phyloP scores from a whole-genome alignment of 1,140 invertebrate genomes.

The Formica selysi region DNA sequence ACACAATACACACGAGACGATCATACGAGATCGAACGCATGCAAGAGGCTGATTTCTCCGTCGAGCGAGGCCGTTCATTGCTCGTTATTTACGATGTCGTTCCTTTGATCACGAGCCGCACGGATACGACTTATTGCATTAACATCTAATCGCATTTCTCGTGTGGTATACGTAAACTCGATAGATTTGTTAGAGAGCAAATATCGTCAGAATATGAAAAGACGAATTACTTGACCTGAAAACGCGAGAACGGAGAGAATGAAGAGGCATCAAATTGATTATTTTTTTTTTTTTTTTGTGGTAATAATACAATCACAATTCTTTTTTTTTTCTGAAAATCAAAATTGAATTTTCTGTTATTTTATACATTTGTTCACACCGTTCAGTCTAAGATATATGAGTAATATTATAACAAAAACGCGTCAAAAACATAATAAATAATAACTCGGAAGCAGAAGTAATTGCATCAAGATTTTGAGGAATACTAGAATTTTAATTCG shows the following conservation, averaged over 20 bases:
- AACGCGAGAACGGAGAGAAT: not conserved
- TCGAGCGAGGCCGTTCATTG: slow-evolving; percentile 45
- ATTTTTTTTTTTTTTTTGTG: not conserved
- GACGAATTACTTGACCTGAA: not conserved
- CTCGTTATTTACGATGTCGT: not conserved
- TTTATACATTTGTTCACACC: not conserved
- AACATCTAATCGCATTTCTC: not conserved
- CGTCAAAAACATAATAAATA: not conserved
- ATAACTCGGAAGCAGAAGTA: not conserved
- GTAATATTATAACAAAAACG: too few species aligned
- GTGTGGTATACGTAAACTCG: not conserved
- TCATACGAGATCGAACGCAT: slow-evolving; percentile 64
- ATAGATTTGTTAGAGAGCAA: not conserved
- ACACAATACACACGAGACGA: slow-evolving; percentile 68
- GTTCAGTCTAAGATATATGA: not conserved
- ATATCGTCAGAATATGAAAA: not conserved
- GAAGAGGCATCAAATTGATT: not conserved
- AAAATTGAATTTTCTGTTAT: not conserved
- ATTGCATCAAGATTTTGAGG: not conserved
- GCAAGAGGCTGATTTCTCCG: slow-evolving; percentile 58
- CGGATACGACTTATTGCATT: not conserved
- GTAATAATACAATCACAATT: not conserved
- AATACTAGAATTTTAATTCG: not conserved
- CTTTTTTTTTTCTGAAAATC: not conserved
- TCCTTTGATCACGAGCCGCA: not conserved